phyloP scores from a whole-genome alignment of 2,113 vertebrate species.

The Triplophysa rosa region DNA sequence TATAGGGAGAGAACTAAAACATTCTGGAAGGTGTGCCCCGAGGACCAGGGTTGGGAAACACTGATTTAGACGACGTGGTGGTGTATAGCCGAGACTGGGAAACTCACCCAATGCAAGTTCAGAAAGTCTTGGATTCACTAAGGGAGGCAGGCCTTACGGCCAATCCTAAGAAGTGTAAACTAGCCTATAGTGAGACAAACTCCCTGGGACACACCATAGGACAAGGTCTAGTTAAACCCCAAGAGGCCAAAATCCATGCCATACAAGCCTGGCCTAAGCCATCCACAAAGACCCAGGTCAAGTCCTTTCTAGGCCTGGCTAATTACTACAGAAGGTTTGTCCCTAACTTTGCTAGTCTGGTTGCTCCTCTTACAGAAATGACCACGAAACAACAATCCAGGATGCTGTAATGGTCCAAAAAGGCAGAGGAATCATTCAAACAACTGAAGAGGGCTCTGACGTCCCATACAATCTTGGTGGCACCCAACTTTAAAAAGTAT shows the following conservation, averaged over 20 bases:
- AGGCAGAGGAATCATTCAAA: neutral
- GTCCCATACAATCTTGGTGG: neutral
- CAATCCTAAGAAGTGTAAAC: neutral
- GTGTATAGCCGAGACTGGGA: neutral
- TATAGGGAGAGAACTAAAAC: no score
- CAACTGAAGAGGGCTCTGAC: neutral
- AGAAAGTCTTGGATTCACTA: neutral
- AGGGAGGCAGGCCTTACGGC: neutral
- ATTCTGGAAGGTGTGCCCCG: no score
- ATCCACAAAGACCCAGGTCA: neutral
- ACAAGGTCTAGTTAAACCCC: neutral
- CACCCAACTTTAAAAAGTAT: neutral
- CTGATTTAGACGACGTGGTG: neutral
- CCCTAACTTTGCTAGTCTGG: neutral
- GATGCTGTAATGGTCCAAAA: neutral
- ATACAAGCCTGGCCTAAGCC: neutral
- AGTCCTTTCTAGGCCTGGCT: neutral
- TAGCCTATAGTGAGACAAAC: constrained; percentile 1
- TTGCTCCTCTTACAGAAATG: neutral
- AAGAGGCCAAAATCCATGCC: neutral
- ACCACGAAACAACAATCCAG: neutral
- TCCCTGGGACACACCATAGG: no score
- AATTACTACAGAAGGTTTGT: neutral
- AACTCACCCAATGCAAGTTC: neutral
- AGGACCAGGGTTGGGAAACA: no score